These are phyloP conservation scores for Channa maculata DNA, from an alignment of 2,113 vertebrate genomes.

Conservation along the genomic window DNA sequence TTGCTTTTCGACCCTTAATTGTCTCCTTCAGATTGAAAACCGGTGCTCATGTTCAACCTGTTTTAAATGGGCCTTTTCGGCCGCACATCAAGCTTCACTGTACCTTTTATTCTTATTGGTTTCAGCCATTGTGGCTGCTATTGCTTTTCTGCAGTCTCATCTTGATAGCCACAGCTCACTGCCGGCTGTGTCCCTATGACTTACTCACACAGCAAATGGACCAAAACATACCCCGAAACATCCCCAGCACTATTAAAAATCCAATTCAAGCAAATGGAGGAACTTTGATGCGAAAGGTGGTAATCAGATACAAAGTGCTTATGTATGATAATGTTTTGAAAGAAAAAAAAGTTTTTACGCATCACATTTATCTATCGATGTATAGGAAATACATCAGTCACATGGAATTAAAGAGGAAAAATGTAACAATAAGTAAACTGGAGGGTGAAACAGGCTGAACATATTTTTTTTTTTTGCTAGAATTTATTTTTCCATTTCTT, in stretches of 20 bases:
- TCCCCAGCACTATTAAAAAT: constrained; percentile 59
- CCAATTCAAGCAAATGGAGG: constrained; percentile 61
- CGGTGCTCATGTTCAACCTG: constrained; percentile 39
- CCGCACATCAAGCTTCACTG: constrained; percentile 37
- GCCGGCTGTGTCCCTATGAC: constrained; percentile 64
- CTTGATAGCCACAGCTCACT: constrained; percentile 71
- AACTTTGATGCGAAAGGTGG: constrained; percentile 50
- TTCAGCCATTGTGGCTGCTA: constrained; percentile 56
- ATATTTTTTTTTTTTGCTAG: background rate
- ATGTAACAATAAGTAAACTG: background rate
- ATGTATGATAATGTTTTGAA: constrained; percentile 34
- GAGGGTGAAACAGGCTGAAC: background rate
- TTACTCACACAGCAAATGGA: constrained; percentile 62
- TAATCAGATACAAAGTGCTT: constrained; percentile 57
- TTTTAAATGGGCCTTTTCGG: constrained; percentile 53
- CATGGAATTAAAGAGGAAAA: background rate
- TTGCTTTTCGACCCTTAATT: constrained; percentile 36
- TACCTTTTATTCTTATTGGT: constrained; percentile 52
- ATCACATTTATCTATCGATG: background rate
- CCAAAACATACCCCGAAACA: constrained; percentile 57
- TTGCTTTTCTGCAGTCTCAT: constrained; percentile 69
- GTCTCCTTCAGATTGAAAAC: constrained; percentile 50
- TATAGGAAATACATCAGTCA: background rate
- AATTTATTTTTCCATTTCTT: background rate
- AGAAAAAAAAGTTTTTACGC: background rate